Evolutionary conservation across 1,140 invertebrate genomes (phyloP).

Genomic region (Drosophila varians): DNA sequence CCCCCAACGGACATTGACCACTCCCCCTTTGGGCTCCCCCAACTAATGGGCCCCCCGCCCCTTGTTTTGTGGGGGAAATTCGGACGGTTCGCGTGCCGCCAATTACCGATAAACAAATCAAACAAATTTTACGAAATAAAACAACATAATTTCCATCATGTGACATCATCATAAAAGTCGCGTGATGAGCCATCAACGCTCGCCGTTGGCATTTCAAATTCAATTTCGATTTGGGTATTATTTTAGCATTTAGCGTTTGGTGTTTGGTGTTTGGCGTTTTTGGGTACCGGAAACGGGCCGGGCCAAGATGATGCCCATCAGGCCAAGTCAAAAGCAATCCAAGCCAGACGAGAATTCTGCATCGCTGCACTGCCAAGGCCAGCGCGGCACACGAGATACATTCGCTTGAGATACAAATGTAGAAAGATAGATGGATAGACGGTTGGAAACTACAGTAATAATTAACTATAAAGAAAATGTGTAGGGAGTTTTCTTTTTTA

Average conservation of each 20-base stretch:
- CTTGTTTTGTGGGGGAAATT: too few relatives aligned
- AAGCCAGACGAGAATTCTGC: slow-evolving; percentile 38
- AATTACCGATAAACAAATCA: slow-evolving; percentile 64
- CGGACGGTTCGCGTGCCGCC: slow-evolving; percentile 59
- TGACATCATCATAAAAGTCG: slow-evolving; percentile 67
- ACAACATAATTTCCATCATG: slow-evolving; percentile 61
- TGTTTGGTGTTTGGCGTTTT: too few relatives aligned
- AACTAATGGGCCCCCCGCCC: too few relatives aligned
- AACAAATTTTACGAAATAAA: slow-evolving; percentile 57
- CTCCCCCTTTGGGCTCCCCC: neutral
- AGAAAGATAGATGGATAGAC: slow-evolving; percentile 1
- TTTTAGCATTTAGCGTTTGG: too few relatives aligned
- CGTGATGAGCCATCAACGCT: slow-evolving; percentile 52
- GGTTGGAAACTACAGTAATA: slow-evolving; percentile 1
- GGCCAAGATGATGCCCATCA: neutral
- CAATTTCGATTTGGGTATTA: neutral
- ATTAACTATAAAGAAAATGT: too few relatives aligned
- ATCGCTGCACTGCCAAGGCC: slow-evolving; percentile 45
- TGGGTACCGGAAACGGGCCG: slow-evolving; percentile 13
- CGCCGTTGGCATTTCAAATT: neutral
- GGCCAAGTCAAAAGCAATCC: neutral
- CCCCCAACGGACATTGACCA: too few relatives aligned
- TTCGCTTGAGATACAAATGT: slow-evolving; percentile 1
- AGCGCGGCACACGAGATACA: neutral
- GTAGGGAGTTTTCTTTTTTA: too few relatives aligned